These are phyloP conservation scores for Ameiurus melas DNA, from an alignment of 2,113 vertebrate species.

Conservation along the genomic window DNA sequence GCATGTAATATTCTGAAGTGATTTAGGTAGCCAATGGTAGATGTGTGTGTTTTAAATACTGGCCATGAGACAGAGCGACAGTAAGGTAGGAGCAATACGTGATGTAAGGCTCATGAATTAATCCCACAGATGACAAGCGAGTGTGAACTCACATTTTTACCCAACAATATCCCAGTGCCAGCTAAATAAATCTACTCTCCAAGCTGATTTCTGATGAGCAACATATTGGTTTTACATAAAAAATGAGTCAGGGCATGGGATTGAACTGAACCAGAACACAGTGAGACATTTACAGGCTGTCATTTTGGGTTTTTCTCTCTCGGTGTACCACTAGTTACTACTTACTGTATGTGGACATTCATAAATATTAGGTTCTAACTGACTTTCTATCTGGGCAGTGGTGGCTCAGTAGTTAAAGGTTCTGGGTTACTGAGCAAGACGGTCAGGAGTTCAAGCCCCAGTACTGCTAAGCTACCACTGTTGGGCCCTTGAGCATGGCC, in stretches of 20 bases:
- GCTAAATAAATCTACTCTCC: constrained; percentile 25
- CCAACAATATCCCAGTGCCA: constrained; percentile 7
- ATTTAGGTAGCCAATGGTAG: not conserved
- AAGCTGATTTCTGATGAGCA: not conserved
- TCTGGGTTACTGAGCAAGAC: no score
- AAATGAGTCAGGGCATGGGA: not conserved
- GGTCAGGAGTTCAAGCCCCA: no score
- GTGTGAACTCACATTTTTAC: constrained; percentile 12
- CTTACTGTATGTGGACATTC: not conserved
- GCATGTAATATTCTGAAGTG: not conserved
- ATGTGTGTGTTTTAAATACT: constrained; percentile 8
- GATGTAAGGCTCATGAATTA: constrained; percentile 17
- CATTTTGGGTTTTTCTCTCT: not conserved
- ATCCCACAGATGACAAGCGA: not conserved
- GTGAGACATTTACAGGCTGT: not conserved
- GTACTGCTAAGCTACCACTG: no score
- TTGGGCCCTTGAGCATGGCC: no score
- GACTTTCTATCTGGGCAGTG: not conserved
- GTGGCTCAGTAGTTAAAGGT: no score
- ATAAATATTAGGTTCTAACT: not conserved
- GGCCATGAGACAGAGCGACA: not conserved
- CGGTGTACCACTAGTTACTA: not conserved
- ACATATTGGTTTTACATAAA: not conserved
- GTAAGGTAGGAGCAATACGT: constrained; percentile 18
- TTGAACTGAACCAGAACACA: not conserved